Conservation (phyloP, 2,797 vertebrate genomes). For the Ceryle rudis region DNA sequence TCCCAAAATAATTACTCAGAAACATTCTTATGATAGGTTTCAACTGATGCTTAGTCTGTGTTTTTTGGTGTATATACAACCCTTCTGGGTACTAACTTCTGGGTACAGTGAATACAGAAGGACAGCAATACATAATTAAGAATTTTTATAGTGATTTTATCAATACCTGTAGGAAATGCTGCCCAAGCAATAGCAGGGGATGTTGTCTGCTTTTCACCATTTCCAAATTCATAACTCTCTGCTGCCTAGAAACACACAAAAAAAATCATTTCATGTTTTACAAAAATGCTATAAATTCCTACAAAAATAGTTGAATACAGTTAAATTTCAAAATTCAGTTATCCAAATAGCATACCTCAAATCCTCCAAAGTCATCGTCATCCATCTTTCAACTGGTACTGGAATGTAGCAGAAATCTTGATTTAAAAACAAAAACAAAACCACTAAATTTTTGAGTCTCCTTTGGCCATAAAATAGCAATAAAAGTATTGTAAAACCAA, state of each 20-base stretch:
- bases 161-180: constrained; percentile 82
- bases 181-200: constrained; percentile 85
- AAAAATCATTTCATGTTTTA: background rate
- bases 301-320: background rate
- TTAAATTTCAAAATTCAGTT: background rate
- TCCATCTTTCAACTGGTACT: constrained; percentile 77
- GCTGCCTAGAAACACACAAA: constrained; percentile 73
- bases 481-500: background rate
- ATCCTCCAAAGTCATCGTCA: constrained; percentile 86
- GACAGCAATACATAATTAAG: background rate
- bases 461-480: background rate
- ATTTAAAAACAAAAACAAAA: background rate
- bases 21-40: background rate
- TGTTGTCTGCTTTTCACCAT: constrained; percentile 71
- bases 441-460: background rate
- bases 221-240: constrained; percentile 79
- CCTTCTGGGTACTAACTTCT: background rate
- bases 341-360: constrained; percentile 79
- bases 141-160: background rate
- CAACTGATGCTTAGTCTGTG: background rate
- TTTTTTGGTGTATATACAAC: background rate
- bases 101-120: background rate
- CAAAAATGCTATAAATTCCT: background rate
- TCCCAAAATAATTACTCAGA: background rate
- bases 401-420: constrained; percentile 54